Evolutionary conservation across 2,113 vertebrate species (phyloP).

Genomic region (Pipra filicauda): DNA sequence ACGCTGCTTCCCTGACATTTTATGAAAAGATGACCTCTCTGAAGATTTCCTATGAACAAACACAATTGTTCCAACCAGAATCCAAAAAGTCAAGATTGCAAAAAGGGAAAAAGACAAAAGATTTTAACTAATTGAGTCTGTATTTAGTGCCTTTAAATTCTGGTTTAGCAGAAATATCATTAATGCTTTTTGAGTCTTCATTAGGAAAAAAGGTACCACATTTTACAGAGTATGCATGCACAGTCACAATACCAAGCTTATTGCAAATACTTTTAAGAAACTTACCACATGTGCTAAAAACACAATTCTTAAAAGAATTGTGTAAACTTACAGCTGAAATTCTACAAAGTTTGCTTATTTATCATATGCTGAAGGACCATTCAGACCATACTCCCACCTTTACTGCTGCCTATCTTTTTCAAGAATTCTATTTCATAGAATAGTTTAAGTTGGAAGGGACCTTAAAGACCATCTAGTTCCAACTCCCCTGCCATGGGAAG

Average conservation of each 20-base stretch:
- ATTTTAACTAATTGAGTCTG: background rate
- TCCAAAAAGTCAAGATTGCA: background rate
- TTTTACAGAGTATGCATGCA: background rate
- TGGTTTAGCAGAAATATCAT: background rate
- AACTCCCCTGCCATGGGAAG: background rate
- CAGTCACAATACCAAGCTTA: background rate
- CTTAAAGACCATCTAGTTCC: no score
- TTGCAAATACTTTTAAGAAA: background rate
- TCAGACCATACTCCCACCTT: background rate
- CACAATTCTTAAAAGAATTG: background rate
- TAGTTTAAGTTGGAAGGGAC: background rate
- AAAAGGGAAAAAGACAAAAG: background rate
- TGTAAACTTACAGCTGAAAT: background rate
- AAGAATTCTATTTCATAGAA: background rate
- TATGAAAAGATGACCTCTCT: background rate
- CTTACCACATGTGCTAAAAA: background rate
- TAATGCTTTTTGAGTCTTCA: background rate
- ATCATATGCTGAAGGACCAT: background rate
- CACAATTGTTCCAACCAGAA: background rate
- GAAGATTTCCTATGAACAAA: background rate
- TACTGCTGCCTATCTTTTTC: background rate
- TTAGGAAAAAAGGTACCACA: background rate
- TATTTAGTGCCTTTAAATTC: background rate
- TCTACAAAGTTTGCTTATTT: background rate
- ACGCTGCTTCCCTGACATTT: slow-evolving; percentile 10